Evolutionary conservation across 2,797 vertebrate genomes (phyloP).

Genomic region (Rousettus madagascariensis): DNA sequence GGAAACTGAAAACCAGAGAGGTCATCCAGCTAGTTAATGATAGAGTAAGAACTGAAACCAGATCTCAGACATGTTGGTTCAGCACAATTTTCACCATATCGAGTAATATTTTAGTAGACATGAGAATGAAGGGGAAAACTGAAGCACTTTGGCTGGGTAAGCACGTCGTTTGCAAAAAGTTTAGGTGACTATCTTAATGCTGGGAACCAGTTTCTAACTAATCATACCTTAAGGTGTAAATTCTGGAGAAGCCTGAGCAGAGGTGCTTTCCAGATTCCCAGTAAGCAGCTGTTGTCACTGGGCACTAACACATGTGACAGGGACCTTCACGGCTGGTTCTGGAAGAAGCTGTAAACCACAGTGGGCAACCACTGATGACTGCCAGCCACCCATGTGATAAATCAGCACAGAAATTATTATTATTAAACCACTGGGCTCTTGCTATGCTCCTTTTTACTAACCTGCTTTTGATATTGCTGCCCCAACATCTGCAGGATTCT

Average conservation of each 20-base stretch:
- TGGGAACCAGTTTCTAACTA: background rate
- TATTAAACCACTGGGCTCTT: background rate
- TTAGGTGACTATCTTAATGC: background rate
- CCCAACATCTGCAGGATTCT: background rate
- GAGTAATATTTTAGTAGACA: background rate
- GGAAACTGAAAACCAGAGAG: background rate
- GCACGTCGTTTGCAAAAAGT: background rate
- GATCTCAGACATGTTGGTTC: background rate
- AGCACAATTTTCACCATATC: background rate
- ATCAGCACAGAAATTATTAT: background rate
- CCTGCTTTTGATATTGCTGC: background rate
- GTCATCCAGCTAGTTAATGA: background rate
- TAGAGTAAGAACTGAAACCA: background rate
- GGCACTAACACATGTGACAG: background rate
- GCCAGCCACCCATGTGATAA: background rate
- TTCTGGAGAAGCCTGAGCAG: background rate
- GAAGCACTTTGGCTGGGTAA: background rate
- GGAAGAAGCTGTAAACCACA: slow-evolving; percentile 46
- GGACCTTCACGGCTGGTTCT: background rate
- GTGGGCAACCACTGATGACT: background rate
- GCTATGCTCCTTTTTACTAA: background rate
- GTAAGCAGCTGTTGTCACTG: background rate
- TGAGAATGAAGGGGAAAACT: background rate
- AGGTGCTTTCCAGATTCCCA: background rate
- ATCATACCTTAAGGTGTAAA: background rate